These are phyloP conservation scores for Ophion costatus DNA, from an alignment of 2,888 invertebrate genomes.

Conservation along the genomic window DNA sequence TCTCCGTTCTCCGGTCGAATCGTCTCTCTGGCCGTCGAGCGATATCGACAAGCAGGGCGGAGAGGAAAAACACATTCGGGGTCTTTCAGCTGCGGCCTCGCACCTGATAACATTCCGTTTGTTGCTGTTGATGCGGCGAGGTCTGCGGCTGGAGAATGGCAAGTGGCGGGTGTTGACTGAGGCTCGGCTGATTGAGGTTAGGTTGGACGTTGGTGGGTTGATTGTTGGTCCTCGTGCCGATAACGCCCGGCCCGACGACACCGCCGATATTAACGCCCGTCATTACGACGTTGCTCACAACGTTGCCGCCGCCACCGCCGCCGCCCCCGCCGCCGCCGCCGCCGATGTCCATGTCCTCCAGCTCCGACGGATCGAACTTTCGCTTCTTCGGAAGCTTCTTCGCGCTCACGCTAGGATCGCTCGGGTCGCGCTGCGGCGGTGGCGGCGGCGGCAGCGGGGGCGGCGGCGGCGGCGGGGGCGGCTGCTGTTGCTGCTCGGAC, in stretches of 20 bases:
- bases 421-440: constrained; percentile 86
- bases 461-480: constrained; percentile 83
- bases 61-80: neutral
- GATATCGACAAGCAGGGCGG: too few relatives aligned
- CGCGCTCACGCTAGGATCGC: constrained; percentile 83
- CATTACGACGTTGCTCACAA: constrained; percentile 79
- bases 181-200: constrained; percentile 72
- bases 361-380: constrained; percentile 92
- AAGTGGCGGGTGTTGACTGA: constrained; percentile 74
- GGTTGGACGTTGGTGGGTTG: constrained; percentile 81
- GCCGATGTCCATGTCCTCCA: constrained; percentile 87
- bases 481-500: constrained; percentile 79
- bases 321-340: constrained; percentile 52
- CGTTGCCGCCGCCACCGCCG: constrained; percentile 68
- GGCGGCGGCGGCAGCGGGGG: constrained; percentile 85
- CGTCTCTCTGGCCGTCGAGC: too few relatives aligned
- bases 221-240: constrained; percentile 71
- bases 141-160: constrained; percentile 72
- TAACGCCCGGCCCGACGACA: constrained; percentile 78
- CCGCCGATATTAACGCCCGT: constrained; percentile 78
- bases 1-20: too few relatives aligned
- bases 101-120: constrained; percentile 78
- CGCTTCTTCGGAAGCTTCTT: constrained; percentile 96
- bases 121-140: constrained; percentile 75
- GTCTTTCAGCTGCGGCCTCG: neutral